These are phyloP conservation scores for Panagrolaimus sp. DNA, from an alignment of 1,140 invertebrate species.

Conservation along the genomic window DNA sequence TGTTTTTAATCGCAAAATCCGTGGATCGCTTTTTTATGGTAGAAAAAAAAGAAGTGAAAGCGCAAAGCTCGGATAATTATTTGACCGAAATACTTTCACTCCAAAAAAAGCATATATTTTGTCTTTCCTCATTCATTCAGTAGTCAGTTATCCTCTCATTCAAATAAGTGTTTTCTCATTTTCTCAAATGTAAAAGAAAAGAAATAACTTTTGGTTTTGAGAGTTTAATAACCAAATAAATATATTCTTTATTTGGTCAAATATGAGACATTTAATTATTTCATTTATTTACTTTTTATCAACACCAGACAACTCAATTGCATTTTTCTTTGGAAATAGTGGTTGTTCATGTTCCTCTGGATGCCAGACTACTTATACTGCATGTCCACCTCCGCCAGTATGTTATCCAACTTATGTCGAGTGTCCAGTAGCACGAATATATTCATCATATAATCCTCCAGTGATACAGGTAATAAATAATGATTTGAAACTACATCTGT, in stretches of 20 bases:
- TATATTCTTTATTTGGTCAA: neutral
- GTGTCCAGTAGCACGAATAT: neutral
- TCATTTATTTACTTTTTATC: neutral
- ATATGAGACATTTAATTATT: neutral
- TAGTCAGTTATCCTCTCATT: no score
- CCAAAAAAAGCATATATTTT: no score
- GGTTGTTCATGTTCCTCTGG: neutral
- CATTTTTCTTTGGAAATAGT: slow-evolving; percentile 5
- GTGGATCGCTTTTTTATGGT: no score
- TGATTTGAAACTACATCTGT: neutral
- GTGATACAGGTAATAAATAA: slow-evolving; percentile 1
- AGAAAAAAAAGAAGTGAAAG: no score
- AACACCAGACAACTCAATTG: neutral
- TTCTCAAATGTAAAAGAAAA: no score
- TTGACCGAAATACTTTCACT: no score
- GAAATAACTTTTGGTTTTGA: no score
- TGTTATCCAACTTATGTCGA: neutral
- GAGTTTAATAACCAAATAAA: no score
- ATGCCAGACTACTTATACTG: neutral
- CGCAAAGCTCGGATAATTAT: no score
- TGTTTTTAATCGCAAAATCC: no score
- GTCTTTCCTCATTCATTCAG: no score
- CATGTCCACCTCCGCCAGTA: neutral
- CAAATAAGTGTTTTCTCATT: no score
- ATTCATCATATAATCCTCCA: slow-evolving; percentile 1